Percentiles rank a stretch among this genome's conserved stretches.
These are phyloP conservation scores for Bradypodion ventrale DNA, from an alignment of 2,797 vertebrate genomes.

Conservation along the genomic window DNA sequence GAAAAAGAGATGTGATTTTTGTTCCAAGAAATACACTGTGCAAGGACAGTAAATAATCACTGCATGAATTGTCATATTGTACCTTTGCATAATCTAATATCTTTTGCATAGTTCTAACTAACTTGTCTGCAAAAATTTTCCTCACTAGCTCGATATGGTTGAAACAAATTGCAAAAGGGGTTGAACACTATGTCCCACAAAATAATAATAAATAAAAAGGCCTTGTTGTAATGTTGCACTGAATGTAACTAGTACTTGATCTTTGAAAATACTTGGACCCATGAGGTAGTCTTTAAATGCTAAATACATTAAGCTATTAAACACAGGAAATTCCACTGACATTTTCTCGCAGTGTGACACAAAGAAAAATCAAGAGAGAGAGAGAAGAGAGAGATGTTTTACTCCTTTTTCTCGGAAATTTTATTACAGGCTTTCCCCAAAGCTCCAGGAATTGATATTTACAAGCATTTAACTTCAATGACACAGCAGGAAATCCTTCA, in stretches of 20 bases:
- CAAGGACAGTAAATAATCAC: not conserved
- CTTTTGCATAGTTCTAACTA: not conserved
- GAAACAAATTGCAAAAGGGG: not conserved
- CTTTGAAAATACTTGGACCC: not conserved
- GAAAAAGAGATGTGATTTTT: not conserved
- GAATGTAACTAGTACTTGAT: not conserved
- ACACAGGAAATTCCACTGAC: slow-evolving; percentile 13
- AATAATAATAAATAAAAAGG: not conserved
- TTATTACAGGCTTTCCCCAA: slow-evolving; percentile 52
- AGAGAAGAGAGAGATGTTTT: slow-evolving; percentile 42
- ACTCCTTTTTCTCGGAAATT: slow-evolving; percentile 37
- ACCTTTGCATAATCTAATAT: not conserved
- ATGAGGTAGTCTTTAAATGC: not conserved
- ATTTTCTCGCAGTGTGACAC: not conserved
- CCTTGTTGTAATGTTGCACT: not conserved
- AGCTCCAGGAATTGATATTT: slow-evolving; percentile 47
- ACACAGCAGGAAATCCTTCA: slow-evolving; percentile 28
- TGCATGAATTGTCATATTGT: not conserved
- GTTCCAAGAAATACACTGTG: not conserved
- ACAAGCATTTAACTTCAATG: slow-evolving; percentile 43
- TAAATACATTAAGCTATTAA: not conserved
- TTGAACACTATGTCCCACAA: not conserved
- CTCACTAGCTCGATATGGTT: not conserved
- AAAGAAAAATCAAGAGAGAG: not conserved
- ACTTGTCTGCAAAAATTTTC: not conserved